phyloP scores from a whole-genome alignment of 1,140 invertebrate genomes.

The Bombus soroeensis region DNA sequence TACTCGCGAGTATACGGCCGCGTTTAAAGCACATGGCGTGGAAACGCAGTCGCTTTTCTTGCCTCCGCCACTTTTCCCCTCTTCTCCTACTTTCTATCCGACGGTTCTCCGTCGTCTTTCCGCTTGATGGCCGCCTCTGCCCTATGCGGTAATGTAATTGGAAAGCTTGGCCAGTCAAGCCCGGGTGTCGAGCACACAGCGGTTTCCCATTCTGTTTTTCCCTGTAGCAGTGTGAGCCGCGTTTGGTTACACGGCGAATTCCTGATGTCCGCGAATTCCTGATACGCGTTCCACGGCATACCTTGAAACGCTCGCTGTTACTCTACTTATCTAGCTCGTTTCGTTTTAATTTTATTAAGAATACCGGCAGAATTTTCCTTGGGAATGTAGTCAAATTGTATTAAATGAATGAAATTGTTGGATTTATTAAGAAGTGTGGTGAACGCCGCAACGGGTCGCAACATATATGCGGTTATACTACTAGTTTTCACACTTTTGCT shows the following conservation, averaged over 20 bases:
- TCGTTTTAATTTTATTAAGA: background rate
- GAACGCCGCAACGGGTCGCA: background rate
- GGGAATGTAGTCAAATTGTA: background rate
- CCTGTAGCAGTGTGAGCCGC: constrained; percentile 7
- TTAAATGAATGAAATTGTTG: background rate
- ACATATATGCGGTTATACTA: background rate
- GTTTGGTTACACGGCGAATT: constrained; percentile 26
- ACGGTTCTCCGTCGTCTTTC: background rate
- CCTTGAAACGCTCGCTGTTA: constrained; percentile 1
- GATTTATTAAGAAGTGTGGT: background rate
- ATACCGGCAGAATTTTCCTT: background rate
- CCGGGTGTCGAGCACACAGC: background rate
- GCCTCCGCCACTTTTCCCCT: background rate
- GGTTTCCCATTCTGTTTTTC: constrained; percentile 28
- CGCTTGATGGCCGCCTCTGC: background rate
- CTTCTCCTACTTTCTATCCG: background rate
- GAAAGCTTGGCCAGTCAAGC: constrained; percentile 24
- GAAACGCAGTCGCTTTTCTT: constrained; percentile 20
- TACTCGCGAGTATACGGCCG: background rate
- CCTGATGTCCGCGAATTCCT: constrained; percentile 17
- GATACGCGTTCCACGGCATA: constrained; percentile 15
- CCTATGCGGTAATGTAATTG: constrained; percentile 47
- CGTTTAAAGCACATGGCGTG: constrained; percentile 49
- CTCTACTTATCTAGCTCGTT: background rate
- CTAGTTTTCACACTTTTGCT: background rate